Conservation (phyloP, 2,888 invertebrate species). For the Chrysotoxum bicinctum region DNA sequence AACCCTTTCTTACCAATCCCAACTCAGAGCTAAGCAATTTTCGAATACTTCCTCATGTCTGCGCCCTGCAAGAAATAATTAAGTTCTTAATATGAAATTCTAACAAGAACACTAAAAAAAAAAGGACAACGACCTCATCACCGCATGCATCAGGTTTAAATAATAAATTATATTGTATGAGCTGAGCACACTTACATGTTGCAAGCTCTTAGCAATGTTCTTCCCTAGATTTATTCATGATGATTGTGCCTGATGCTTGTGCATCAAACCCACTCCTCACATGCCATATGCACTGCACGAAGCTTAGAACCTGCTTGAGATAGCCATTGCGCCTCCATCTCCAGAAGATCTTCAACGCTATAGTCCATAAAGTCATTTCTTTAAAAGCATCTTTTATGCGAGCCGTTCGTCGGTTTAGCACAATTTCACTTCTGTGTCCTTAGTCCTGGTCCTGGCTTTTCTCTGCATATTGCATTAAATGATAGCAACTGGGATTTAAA, state of each 20-base stretch:
- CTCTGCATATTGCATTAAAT: conserved; percentile 41
- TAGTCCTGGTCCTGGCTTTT: neutral
- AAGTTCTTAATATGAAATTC: neutral
- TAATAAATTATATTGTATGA: conserved; percentile 3
- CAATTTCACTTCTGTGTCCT: conserved; percentile 43
- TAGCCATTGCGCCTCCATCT: conserved; percentile 13
- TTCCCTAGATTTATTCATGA: conserved; percentile 44
- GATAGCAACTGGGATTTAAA: conserved; percentile 1
- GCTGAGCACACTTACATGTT: conserved; percentile 29
- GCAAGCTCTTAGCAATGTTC: conserved; percentile 30
- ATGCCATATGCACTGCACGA: conserved; percentile 1
- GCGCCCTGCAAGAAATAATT: neutral
- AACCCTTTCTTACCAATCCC: neutral
- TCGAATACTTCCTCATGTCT: neutral
- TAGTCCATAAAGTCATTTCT: conserved; percentile 54
- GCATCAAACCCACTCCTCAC: neutral
- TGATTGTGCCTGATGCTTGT: conserved; percentile 3
- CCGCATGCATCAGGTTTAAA: conserved; percentile 11
- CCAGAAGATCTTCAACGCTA: conserved; percentile 8
- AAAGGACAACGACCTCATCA: neutral
- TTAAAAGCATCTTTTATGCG: conserved; percentile 55
- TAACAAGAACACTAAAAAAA: neutral
- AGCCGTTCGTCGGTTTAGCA: conserved; percentile 53
- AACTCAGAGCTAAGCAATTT: neutral
- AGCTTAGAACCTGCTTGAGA: neutral